Conservation (phyloP, 2,888 invertebrate genomes). For the Synanthedon vespiformis region DNA sequence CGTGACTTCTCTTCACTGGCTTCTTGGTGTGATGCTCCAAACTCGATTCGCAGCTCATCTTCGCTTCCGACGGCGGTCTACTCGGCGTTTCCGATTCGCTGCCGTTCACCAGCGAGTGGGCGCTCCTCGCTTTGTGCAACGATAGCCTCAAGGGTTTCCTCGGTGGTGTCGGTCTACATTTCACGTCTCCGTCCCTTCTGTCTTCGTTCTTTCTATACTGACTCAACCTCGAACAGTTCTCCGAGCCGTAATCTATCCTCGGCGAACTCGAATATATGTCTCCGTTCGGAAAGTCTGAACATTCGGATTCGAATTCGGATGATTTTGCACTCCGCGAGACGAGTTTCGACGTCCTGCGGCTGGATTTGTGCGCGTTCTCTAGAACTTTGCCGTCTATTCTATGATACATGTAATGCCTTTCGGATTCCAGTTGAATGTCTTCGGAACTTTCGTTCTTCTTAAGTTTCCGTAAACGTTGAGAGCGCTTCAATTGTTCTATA, state of each 20-base stretch:
- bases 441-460: constrained; percentile 57
- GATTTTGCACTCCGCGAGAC: constrained; percentile 77
- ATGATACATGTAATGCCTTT: constrained; percentile 53
- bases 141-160: constrained; percentile 87
- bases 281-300: constrained; percentile 63
- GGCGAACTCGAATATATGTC: constrained; percentile 53
- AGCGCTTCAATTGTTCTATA: constrained; percentile 57
- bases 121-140: constrained; percentile 84
- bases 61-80: constrained; percentile 35
- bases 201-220: constrained; percentile 58
- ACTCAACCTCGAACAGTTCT: constrained; percentile 57
- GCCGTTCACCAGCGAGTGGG: constrained; percentile 75
- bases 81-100: constrained; percentile 56
- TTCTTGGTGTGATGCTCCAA: constrained; percentile 63
- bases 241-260: constrained; percentile 70
- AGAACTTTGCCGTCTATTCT: constrained; percentile 64
- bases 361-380: constrained; percentile 68
- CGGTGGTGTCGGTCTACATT: constrained; percentile 81
- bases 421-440: constrained; percentile 59
- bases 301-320: constrained; percentile 83
- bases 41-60: constrained; percentile 27
- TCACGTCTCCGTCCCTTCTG: constrained; percentile 42
- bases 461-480: constrained; percentile 50
- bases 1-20: constrained; percentile 73
- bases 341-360: constrained; percentile 51